A percentile compares a stretch with the other conserved stretches of the same genome.
Evolutionary conservation across 2,888 invertebrate genomes (phyloP).

Genomic region (Spilosoma lubricipeda): DNA sequence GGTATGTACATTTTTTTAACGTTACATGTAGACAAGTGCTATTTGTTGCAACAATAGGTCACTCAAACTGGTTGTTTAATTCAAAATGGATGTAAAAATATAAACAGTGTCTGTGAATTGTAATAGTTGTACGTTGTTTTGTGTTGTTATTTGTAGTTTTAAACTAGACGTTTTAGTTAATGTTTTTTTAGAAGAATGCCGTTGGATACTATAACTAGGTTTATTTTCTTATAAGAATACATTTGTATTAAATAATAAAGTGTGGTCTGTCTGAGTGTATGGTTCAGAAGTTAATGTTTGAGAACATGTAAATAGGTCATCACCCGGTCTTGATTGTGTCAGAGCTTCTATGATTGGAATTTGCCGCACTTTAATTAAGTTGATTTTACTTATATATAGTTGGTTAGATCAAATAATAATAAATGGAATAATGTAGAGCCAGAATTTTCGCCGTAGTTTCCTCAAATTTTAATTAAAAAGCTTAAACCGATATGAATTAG

Average conservation of each 20-base stretch:
- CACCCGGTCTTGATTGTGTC: background rate
- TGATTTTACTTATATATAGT: background rate
- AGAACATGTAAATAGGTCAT: background rate
- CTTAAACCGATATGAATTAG: background rate
- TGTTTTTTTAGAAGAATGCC: background rate
- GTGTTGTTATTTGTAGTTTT: conserved; percentile 8
- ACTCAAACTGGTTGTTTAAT: conserved; percentile 8
- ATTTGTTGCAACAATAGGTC: conserved; percentile 6
- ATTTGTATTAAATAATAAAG: background rate
- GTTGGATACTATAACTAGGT: background rate
- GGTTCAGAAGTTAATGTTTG: background rate
- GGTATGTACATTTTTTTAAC: conserved; percentile 1
- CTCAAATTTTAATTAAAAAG: background rate
- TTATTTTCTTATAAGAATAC: background rate
- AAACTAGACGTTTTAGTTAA: background rate
- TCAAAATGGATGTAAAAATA: conserved; percentile 1
- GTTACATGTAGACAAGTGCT: background rate
- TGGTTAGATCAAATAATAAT: background rate
- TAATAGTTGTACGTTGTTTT: background rate
- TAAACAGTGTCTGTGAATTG: background rate
- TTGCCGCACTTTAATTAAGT: background rate
- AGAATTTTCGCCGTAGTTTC: background rate
- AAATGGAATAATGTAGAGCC: background rate
- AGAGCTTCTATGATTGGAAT: background rate
- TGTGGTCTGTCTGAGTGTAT: background rate